Conservation (phyloP, 2,888 invertebrate genomes). For the Lochmaea capreae region DNA sequence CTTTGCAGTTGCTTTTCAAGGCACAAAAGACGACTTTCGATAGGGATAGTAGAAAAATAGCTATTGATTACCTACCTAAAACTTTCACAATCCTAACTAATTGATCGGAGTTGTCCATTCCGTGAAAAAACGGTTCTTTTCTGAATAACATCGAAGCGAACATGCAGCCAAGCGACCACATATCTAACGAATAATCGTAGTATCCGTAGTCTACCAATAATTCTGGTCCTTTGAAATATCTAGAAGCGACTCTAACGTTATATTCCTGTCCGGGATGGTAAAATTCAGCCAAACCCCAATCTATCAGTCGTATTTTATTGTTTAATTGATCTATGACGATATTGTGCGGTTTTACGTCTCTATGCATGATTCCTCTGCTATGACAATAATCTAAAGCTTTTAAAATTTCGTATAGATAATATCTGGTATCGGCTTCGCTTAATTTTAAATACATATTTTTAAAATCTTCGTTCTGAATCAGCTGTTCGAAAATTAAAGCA, state of each 20-base stretch:
- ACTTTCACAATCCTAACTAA: conserved; percentile 62
- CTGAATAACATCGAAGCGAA: conserved; percentile 64
- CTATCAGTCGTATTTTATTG: conserved; percentile 59
- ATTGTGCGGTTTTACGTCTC: conserved; percentile 65
- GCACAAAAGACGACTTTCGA: too few species aligned
- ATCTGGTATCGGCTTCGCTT: conserved; percentile 61
- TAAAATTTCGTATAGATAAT: conserved; percentile 65
- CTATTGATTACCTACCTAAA: conserved; percentile 51
- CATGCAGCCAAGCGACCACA: conserved; percentile 65
- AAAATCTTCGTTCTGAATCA: conserved; percentile 61
- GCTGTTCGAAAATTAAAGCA: conserved; percentile 61
- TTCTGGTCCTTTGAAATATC: conserved; percentile 64
- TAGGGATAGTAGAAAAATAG: too few species aligned
- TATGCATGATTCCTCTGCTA: conserved; percentile 64
- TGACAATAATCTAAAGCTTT: conserved; percentile 65
- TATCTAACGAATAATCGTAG: conserved; percentile 64
- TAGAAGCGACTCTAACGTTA: conserved; percentile 63
- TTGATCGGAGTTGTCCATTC: conserved; percentile 62
- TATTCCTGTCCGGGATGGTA: conserved; percentile 64
- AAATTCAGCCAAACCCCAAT: conserved; percentile 65
- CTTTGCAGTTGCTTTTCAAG: too few species aligned
- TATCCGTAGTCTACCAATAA: conserved; percentile 62
- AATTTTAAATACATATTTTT: conserved; percentile 62
- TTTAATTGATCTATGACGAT: conserved; percentile 61
- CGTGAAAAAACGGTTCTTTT: conserved; percentile 64